These are phyloP conservation scores for Zelleria hepariella DNA, from an alignment of 2,888 invertebrate species.

Conservation along the genomic window DNA sequence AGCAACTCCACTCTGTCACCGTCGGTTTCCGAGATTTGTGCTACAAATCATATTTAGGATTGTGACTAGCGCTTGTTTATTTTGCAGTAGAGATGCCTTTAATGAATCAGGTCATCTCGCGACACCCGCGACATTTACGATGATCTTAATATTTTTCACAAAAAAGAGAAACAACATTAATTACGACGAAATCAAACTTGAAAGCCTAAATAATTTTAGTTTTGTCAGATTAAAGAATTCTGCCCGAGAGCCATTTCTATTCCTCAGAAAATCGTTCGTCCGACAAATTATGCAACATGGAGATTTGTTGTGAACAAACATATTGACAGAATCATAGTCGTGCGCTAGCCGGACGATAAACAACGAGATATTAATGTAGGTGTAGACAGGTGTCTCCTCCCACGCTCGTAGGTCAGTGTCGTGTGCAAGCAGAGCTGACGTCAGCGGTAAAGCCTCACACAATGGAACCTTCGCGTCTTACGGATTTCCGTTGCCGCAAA, in stretches of 20 bases:
- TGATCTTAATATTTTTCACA: not conserved
- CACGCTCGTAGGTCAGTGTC: slow-evolving; percentile 48
- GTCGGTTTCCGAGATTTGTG: slow-evolving; percentile 41
- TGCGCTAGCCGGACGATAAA: not conserved
- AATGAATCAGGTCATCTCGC: slow-evolving; percentile 24
- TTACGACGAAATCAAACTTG: not conserved
- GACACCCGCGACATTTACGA: not conserved
- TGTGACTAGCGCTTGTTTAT: slow-evolving; percentile 51
- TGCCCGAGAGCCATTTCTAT: not conserved
- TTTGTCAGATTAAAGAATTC: not conserved
- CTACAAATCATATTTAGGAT: slow-evolving; percentile 64
- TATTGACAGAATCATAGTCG: not conserved
- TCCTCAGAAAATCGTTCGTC: not conserved
- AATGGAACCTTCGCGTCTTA: not conserved
- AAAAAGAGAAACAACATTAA: not conserved
- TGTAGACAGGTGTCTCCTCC: slow-evolving; percentile 48
- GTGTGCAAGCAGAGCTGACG: slow-evolving; percentile 56
- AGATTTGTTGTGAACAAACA: not conserved
- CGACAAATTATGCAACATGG: not conserved
- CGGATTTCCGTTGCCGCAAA: slow-evolving; percentile 1
- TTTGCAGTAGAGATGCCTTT: slow-evolving; percentile 47
- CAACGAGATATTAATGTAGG: slow-evolving; percentile 30
- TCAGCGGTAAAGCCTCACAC: slow-evolving; percentile 48
- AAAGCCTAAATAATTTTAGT: not conserved
- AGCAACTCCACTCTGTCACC: slow-evolving; percentile 33